A percentile compares a stretch with the other conserved stretches of the same genome.
These are phyloP conservation scores for Microtus ochrogaster DNA, from an alignment of 2,113 vertebrate species.

Conservation along the genomic window DNA sequence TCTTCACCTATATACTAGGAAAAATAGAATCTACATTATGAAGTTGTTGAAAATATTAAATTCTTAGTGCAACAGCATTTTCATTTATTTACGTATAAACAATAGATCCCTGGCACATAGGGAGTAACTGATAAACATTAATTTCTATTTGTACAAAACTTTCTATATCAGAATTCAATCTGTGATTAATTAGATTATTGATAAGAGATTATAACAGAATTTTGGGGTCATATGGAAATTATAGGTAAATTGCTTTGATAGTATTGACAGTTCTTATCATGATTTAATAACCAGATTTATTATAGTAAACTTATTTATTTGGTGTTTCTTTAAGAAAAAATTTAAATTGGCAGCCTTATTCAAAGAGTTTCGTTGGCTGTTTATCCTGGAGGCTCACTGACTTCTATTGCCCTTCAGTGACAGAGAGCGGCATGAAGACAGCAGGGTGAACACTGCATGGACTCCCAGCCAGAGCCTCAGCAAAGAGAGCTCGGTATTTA, in stretches of 20 bases:
- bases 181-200: slow-evolving; percentile 38
- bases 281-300: slow-evolving; percentile 53
- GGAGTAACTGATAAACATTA: background rate
- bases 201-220: slow-evolving; percentile 18
- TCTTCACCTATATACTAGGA: slow-evolving; percentile 14
- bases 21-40: background rate
- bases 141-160: background rate
- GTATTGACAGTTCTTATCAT: slow-evolving; percentile 16
- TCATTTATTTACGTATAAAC: background rate
- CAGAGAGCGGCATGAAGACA: background rate
- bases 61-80: slow-evolving; percentile 6
- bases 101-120: background rate
- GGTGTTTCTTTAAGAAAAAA: slow-evolving; percentile 8
- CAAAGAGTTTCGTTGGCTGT: background rate
- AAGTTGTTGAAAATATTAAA: slow-evolving; percentile 14
- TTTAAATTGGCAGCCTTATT: background rate
- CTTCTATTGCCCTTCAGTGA: background rate
- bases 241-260: slow-evolving; percentile 5
- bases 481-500: background rate
- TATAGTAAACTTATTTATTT: slow-evolving; percentile 36
- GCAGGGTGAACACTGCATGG: background rate
- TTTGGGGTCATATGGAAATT: slow-evolving; percentile 18
- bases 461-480: background rate
- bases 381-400: background rate
- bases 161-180: slow-evolving; percentile 47